Conservation (phyloP, 2,888 invertebrate genomes). For the Orchesella flavescens region DNA sequence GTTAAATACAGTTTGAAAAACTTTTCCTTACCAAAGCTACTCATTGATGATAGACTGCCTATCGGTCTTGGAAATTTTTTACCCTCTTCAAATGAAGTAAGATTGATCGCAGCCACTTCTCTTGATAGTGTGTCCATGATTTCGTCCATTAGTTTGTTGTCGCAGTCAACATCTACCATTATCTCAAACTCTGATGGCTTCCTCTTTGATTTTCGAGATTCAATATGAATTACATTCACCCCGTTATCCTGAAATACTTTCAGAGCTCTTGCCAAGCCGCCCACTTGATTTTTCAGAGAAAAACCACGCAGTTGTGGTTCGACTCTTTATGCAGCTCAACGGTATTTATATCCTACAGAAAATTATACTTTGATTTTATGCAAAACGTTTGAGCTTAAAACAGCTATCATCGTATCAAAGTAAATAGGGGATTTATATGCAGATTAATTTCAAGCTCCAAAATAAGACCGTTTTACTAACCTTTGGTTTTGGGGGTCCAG, state of each 20-base stretch:
- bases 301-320: slow-evolving; percentile 88
- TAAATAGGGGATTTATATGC: too few species aligned
- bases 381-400: too few species aligned
- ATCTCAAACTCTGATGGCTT: slow-evolving; percentile 84
- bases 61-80: slow-evolving; percentile 81
- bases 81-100: slow-evolving; percentile 79
- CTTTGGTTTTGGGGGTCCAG: slow-evolving; percentile 27
- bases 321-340: slow-evolving; percentile 47
- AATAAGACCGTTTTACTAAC: slow-evolving; percentile 35
- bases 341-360: slow-evolving; percentile 24
- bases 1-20: neutral
- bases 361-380: too few species aligned
- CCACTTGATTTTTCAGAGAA: slow-evolving; percentile 93
- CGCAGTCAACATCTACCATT: slow-evolving; percentile 93
- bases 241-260: slow-evolving; percentile 95
- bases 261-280: slow-evolving; percentile 90
- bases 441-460: too few species aligned
- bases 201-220: slow-evolving; percentile 83
- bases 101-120: slow-evolving; percentile 91
- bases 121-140: slow-evolving; percentile 83
- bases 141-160: slow-evolving; percentile 88
- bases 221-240: slow-evolving; percentile 94
- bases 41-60: slow-evolving; percentile 81
- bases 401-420: too few species aligned
- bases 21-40: slow-evolving; percentile 84